These are phyloP conservation scores for Philhelius pedissequus DNA, from an alignment of 2,888 invertebrate genomes.

Conservation along the genomic window DNA sequence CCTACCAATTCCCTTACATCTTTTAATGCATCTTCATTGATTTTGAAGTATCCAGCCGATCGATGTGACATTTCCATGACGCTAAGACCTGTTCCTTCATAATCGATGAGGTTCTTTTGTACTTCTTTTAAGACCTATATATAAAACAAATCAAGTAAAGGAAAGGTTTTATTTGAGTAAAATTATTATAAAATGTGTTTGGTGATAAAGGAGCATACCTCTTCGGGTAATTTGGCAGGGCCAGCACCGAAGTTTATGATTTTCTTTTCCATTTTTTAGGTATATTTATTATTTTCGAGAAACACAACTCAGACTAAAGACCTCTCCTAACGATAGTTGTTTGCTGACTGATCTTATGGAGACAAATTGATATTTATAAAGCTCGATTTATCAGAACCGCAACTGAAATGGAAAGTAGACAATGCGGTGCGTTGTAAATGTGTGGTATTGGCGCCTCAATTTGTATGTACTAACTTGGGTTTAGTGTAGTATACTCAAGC, in stretches of 20 bases:
- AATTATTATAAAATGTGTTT: background rate
- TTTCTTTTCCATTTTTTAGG: slow-evolving; percentile 74
- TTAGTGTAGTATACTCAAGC: background rate
- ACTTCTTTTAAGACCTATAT: slow-evolving; percentile 92
- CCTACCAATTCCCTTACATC: slow-evolving; percentile 78
- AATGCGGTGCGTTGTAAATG: background rate
- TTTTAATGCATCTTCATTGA: slow-evolving; percentile 79
- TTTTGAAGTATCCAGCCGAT: slow-evolving; percentile 89
- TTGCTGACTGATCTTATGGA: slow-evolving; percentile 29
- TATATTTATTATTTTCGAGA: background rate
- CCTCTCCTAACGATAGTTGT: slow-evolving; percentile 14
- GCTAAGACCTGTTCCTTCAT: slow-evolving; percentile 89
- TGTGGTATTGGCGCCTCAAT: background rate
- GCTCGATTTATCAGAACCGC: background rate
- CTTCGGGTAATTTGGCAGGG: slow-evolving; percentile 94
- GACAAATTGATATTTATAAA: background rate
- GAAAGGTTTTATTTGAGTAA: background rate
- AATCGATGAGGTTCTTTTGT: slow-evolving; percentile 89
- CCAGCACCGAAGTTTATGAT: slow-evolving; percentile 95
- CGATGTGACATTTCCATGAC: slow-evolving; percentile 97
- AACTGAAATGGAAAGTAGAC: slow-evolving; percentile 3
- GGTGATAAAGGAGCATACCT: slow-evolving; percentile 81
- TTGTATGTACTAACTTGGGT: background rate
- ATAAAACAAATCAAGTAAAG: background rate
- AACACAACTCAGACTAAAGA: background rate